A percentile compares a stretch with the other conserved stretches of the same genome.
Evolutionary conservation across 2,888 invertebrate genomes (phyloP).

Genomic region (Microdon myrmicae): DNA sequence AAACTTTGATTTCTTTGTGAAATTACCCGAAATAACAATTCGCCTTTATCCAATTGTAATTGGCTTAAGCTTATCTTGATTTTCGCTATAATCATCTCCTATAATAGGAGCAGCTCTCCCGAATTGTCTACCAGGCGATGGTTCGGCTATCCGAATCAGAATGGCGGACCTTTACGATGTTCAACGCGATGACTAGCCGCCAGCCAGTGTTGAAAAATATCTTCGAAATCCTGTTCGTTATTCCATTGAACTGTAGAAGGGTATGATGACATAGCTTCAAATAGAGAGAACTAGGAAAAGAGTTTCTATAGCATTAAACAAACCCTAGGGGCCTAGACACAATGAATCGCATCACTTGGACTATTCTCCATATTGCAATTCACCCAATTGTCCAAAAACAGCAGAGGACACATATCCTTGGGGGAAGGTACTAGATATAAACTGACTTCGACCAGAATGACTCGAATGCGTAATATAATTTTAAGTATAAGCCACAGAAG

Average conservation of each 20-base stretch:
- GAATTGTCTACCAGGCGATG: slow-evolving; percentile 30
- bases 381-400: slow-evolving; percentile 4
- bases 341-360: slow-evolving; percentile 30
- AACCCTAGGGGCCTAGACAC: slow-evolving; percentile 20
- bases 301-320: slow-evolving; percentile 17
- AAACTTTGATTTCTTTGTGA: slow-evolving; percentile 46
- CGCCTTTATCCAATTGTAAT: slow-evolving; percentile 52
- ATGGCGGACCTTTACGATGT: background rate
- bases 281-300: slow-evolving; percentile 20
- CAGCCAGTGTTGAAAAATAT: slow-evolving; percentile 50
- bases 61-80: slow-evolving; percentile 52
- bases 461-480: slow-evolving; percentile 30
- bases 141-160: slow-evolving; percentile 1
- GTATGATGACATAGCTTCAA: no score
- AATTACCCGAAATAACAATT: slow-evolving; percentile 53
- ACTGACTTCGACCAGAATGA: slow-evolving; percentile 19
- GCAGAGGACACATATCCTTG: slow-evolving; percentile 38
- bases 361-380: slow-evolving; percentile 5
- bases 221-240: slow-evolving; percentile 43
- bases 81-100: slow-evolving; percentile 51
- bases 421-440: slow-evolving; percentile 27
- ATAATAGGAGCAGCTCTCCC: slow-evolving; percentile 47
- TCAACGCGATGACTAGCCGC: slow-evolving; percentile 11
- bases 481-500: slow-evolving; percentile 35
- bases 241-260: slow-evolving; percentile 19